Conservation (phyloP, 2,113 vertebrate species). For the Daubentonia madagascariensis region DNA sequence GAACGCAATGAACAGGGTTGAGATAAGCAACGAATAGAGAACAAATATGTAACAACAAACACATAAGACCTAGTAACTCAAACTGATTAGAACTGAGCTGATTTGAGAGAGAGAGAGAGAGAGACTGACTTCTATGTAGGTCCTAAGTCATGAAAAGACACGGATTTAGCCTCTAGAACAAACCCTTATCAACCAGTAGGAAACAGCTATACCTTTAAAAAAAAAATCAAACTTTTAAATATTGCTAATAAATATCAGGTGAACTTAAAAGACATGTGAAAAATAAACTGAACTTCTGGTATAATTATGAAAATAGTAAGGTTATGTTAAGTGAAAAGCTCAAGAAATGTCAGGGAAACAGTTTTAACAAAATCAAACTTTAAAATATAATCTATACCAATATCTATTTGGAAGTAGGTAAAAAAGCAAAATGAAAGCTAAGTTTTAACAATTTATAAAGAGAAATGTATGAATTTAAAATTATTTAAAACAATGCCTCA, state of each 20-base stretch:
- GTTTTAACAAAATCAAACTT: slow-evolving; percentile 42
- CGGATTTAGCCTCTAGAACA: neutral
- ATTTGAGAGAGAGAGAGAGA: neutral
- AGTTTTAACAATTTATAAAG: slow-evolving; percentile 5
- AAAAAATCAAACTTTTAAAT: neutral
- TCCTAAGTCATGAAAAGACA: neutral
- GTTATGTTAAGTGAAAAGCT: neutral
- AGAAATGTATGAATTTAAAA: neutral
- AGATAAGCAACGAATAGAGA: slow-evolving; percentile 25
- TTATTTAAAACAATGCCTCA: slow-evolving; percentile 29
- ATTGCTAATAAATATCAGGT: neutral
- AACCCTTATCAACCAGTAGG: slow-evolving; percentile 15
- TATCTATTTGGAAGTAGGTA: neutral
- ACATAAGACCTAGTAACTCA: neutral
- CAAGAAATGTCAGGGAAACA: neutral
- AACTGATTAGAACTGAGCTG: neutral
- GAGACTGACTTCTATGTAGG: neutral
- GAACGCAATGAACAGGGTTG: neutral
- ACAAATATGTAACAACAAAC: slow-evolving; percentile 9
- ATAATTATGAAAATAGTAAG: neutral
- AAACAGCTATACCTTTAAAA: neutral
- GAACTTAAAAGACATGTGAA: slow-evolving; percentile 7
- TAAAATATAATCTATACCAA: slow-evolving; percentile 29
- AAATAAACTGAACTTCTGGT: neutral
- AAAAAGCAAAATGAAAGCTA: slow-evolving; percentile 14